Percentiles rank a stretch among this genome's conserved stretches.
Evolutionary conservation across 2,113 vertebrate genomes (phyloP).

Genomic region (Lophius piscatorius): DNA sequence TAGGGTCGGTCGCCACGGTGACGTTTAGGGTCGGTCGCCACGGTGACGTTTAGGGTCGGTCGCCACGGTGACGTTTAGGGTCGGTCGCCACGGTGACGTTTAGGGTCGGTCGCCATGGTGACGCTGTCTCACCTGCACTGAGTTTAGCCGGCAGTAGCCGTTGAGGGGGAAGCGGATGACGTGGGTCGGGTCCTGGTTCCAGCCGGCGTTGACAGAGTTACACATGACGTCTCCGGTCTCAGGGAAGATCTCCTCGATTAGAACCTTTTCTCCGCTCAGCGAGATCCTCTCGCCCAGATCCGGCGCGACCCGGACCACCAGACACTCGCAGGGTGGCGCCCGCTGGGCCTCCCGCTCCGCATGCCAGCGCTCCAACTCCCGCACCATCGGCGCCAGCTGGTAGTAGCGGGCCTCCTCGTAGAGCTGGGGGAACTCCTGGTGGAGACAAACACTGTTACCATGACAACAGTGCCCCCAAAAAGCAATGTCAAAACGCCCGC

Average conservation of each 20-base stretch:
- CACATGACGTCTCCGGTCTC: slow-evolving; percentile 94
- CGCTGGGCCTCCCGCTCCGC: slow-evolving; percentile 86
- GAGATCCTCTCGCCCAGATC: slow-evolving; percentile 92
- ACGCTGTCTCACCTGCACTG: slow-evolving; percentile 85
- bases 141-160: slow-evolving; percentile 91
- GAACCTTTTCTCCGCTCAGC: slow-evolving; percentile 89
- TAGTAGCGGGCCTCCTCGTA: slow-evolving; percentile 94
- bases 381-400: slow-evolving; percentile 92
- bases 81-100: too few species aligned
- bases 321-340: slow-evolving; percentile 86
- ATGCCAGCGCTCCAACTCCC: slow-evolving; percentile 92
- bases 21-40: too few species aligned
- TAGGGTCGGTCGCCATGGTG: background rate
- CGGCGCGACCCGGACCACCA: slow-evolving; percentile 90
- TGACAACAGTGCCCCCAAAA: too few species aligned
- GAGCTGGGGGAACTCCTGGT: slow-evolving; percentile 90
- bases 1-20: too few species aligned
- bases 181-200: slow-evolving; percentile 95
- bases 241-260: slow-evolving; percentile 92
- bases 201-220: slow-evolving; percentile 91
- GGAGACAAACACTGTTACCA: background rate
- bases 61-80: too few species aligned
- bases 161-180: slow-evolving; percentile 93
- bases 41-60: too few species aligned
- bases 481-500: too few species aligned